Conservation (phyloP, 2,888 invertebrate species). For the Agonopterix heracliana region DNA sequence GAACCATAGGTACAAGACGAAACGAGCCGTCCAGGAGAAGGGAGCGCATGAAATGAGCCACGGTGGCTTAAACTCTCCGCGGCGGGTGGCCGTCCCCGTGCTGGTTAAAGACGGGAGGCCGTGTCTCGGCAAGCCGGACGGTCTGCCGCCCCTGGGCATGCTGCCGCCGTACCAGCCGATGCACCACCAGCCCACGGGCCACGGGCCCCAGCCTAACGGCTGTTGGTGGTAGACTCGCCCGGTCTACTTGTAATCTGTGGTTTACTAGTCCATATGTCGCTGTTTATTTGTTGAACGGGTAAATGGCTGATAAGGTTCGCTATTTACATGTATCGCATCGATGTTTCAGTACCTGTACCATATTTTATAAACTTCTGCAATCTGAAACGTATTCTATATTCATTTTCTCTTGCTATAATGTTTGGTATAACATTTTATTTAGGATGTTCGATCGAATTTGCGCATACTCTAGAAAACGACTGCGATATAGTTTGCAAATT, state of each 20-base stretch:
- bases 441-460: too few relatives aligned
- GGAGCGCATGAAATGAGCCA: constrained; percentile 82
- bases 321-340: neutral
- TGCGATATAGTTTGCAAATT: constrained; percentile 11
- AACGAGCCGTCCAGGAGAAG: constrained; percentile 97
- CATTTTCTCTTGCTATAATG: too few relatives aligned
- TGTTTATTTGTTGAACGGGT: constrained; percentile 18
- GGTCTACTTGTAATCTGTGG: constrained; percentile 28
- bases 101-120: constrained; percentile 96
- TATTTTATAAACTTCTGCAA: too few relatives aligned
- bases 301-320: neutral
- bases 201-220: constrained; percentile 53
- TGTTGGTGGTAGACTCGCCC: constrained; percentile 73
- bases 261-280: constrained; percentile 52
- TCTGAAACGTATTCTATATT: too few relatives aligned
- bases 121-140: constrained; percentile 80
- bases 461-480: neutral
- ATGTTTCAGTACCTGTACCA: too few relatives aligned
- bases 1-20: constrained; percentile 99
- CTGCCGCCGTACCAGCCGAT: constrained; percentile 68
- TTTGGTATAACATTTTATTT: too few relatives aligned
- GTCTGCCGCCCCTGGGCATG: constrained; percentile 66
- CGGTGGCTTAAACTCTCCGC: constrained; percentile 86
- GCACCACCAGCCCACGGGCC: constrained; percentile 60
- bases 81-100: constrained; percentile 95